Evolutionary conservation across 2,797 vertebrate genomes (phyloP), one percentile per base, ranked within the genome.

Genomic region (Gila robusta): DNA sequence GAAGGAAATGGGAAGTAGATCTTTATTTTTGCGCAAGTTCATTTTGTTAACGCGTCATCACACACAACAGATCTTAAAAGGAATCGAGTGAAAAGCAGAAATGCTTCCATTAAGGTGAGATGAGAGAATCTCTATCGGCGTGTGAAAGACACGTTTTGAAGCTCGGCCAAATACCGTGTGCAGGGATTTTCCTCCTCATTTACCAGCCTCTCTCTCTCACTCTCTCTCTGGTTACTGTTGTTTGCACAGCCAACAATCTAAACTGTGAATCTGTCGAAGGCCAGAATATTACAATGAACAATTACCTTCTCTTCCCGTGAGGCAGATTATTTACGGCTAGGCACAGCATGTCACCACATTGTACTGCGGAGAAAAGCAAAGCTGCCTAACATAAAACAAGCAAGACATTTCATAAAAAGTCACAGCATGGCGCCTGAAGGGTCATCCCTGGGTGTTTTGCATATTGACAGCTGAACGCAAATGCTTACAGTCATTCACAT

Each of bases 221-320:
- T 71, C 70, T 67, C 73, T 71, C 56, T 59, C 49, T 12, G 39
- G 87, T 90, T 80, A 80, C 89, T 64, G 41, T 70, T 84, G 91
- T 91, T 93, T 91, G 90, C 91, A 92, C 91, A 90, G 86, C 32
- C 82, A 91, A 87, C 84, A 88, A 90, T 84, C 90, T 90, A 88
- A 89, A 89, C 14, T 47, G 80, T 81, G 90, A 93, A 93, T 89
- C 88, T 77, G 89, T 92, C 85, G 86, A 80, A 84, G 83, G 84
- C 87, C 26, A 16, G 83, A 91, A 93, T 92, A 93, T 94, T 92
- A 83, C 93, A 92, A 94, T 90, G 93, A 96, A 94, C 93, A 95
- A 93, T 94, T 94, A 94, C 83, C 52, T 82, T 82, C 37, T 82
- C 62, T 76, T 77, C 69, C 44, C 19, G 62, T 44, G 49, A 87